Evolutionary conservation across 2,888 invertebrate genomes (phyloP).

Genomic region (Troides helena): DNA sequence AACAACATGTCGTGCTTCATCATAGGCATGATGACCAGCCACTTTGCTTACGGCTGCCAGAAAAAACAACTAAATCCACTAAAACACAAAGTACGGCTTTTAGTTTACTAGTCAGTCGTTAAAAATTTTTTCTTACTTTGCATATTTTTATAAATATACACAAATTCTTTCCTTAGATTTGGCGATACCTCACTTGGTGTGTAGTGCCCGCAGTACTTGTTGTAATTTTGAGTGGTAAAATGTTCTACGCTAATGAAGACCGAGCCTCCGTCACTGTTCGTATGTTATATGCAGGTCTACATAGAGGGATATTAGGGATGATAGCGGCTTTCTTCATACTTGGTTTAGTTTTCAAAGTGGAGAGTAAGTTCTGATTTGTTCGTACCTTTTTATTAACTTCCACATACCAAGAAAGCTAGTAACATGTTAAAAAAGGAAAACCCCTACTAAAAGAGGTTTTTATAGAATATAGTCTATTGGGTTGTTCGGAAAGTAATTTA

Average conservation of each 20-base stretch:
- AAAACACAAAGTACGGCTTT: constrained; percentile 34
- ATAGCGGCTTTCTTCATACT: constrained; percentile 20
- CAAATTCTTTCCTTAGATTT: constrained; percentile 2
- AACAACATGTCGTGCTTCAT: constrained; percentile 50
- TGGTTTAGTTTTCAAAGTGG: constrained; percentile 19
- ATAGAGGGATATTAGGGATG: constrained; percentile 17
- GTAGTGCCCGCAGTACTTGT: constrained; percentile 17
- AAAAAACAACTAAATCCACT: constrained; percentile 33
- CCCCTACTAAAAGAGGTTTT: too few species aligned
- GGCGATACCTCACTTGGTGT: constrained; percentile 22
- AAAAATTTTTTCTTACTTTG: neutral
- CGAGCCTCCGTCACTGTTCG: constrained; percentile 12
- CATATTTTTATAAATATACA: neutral
- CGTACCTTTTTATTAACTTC: too few species aligned
- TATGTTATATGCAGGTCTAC: constrained; percentile 27
- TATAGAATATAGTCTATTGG: too few species aligned
- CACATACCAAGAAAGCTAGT: too few species aligned
- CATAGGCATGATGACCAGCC: constrained; percentile 49
- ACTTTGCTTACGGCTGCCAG: constrained; percentile 45
- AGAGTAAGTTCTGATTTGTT: constrained; percentile 12
- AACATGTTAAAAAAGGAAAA: too few species aligned
- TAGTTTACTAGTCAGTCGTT: too few species aligned
- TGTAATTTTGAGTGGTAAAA: constrained; percentile 23
- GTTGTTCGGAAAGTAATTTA: too few species aligned
- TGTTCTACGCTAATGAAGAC: constrained; percentile 27